A percentile compares a stretch with the other conserved stretches of the same genome.
Evolutionary conservation across 2,888 invertebrate species (phyloP).

Genomic region (Harpalus rubripes): DNA sequence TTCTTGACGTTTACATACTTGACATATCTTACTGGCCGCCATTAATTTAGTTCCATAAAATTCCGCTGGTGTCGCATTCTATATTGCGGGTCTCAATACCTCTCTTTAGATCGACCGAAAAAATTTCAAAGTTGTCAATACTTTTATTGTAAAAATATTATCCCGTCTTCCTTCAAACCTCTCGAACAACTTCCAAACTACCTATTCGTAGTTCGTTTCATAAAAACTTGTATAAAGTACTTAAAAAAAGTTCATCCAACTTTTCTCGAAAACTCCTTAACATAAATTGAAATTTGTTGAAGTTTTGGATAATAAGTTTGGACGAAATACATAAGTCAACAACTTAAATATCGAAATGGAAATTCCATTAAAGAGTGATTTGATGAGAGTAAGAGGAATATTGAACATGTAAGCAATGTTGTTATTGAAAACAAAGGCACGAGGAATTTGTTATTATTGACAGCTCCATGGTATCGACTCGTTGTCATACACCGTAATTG

Average conservation of each 20-base stretch:
- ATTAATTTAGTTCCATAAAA: no score
- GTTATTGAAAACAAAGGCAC: constrained; percentile 30
- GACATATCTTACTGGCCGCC: no score
- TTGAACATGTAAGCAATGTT: constrained; percentile 21
- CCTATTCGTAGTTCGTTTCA: constrained; percentile 25
- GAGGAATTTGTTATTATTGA: constrained; percentile 26
- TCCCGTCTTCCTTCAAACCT: constrained; percentile 14
- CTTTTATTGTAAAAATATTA: constrained; percentile 13
- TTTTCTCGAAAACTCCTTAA: constrained; percentile 32
- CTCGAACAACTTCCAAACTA: constrained; percentile 22
- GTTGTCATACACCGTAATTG: constrained; percentile 38
- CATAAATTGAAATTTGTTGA: constrained; percentile 44
- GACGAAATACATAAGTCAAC: constrained; percentile 36
- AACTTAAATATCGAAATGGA: constrained; percentile 37
- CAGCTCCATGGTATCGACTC: not conserved
- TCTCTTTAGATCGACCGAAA: not conserved
- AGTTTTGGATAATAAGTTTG: constrained; percentile 36
- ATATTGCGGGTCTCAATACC: no score
- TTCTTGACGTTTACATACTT: no score
- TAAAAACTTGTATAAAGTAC: constrained; percentile 29
- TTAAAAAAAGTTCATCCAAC: constrained; percentile 46
- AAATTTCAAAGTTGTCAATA: constrained; percentile 6
- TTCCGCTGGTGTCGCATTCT: no score
- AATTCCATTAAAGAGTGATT: constrained; percentile 13
- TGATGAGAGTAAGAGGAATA: not conserved